A percentile compares a stretch with the other conserved stretches of the same genome.
Conservation (phyloP, 2,797 vertebrate genomes). For the Notoglanidium macrostoma region DNA sequence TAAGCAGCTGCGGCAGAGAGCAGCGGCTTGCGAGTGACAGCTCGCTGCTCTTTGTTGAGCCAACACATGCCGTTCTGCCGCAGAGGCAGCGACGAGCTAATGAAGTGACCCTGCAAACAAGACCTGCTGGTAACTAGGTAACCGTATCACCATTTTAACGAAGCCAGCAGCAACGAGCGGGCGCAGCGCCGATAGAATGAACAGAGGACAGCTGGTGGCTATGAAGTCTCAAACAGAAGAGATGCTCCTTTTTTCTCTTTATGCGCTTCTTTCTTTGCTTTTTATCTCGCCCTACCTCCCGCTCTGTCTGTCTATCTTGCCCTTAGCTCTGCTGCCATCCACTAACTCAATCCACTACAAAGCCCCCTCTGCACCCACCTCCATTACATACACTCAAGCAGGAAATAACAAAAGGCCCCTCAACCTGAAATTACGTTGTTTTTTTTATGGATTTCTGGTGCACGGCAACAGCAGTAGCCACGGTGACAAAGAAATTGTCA, state of each 20-base stretch:
- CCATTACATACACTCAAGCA: constrained; percentile 78
- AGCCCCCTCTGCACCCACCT: constrained; percentile 67
- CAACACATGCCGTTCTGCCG: constrained; percentile 50
- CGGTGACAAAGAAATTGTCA: constrained; percentile 77
- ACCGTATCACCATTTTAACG: constrained; percentile 55
- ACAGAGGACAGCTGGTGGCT: constrained; percentile 28
- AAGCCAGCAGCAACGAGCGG: constrained; percentile 38
- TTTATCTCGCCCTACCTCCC: constrained; percentile 24
- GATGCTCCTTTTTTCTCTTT: not conserved
- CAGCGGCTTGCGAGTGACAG: constrained; percentile 48
- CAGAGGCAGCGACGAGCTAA: constrained; percentile 51
- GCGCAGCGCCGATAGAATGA: constrained; percentile 23
- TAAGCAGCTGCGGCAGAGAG: constrained; percentile 48
- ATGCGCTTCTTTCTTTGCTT: constrained; percentile 13
- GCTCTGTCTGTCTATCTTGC: constrained; percentile 19
- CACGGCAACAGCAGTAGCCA: constrained; percentile 75
- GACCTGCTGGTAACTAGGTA: constrained; percentile 54
- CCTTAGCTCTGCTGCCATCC: constrained; percentile 31
- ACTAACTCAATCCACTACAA: constrained; percentile 44
- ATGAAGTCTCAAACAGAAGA: constrained; percentile 31
- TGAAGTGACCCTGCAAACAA: constrained; percentile 60
- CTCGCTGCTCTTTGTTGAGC: constrained; percentile 49
- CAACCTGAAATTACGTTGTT: constrained; percentile 75
- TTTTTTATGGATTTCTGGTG: constrained; percentile 76
- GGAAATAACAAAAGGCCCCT: constrained; percentile 78